Evolutionary conservation across 2,888 invertebrate genomes (phyloP).

Genomic region (Mystacides longicornis): DNA sequence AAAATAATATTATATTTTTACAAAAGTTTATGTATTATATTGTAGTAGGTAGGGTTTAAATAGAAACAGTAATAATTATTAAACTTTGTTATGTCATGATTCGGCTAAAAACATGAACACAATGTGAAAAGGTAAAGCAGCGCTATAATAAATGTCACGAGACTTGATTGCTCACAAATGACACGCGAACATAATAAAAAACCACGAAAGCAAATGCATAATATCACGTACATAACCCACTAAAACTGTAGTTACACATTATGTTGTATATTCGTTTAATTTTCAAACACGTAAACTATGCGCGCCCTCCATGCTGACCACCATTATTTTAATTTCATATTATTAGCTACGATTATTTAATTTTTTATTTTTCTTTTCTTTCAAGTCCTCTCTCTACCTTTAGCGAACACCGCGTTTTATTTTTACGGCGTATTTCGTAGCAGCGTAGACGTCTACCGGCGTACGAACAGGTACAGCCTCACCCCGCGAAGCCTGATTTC

Average conservation of each 20-base stretch:
- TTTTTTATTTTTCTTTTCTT: too few species aligned
- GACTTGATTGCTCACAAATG: constrained; percentile 11
- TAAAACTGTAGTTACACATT: constrained; percentile 13
- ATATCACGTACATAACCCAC: constrained; percentile 16
- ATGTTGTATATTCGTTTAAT: background rate
- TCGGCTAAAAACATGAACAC: background rate
- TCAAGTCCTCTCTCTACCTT: too few species aligned
- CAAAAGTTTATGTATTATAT: background rate
- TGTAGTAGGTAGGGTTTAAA: background rate
- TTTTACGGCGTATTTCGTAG: background rate
- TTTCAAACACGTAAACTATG: background rate
- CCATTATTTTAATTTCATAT: background rate
- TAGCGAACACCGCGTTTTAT: too few species aligned
- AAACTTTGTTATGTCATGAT: background rate
- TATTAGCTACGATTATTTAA: background rate
- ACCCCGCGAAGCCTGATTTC: constrained; percentile 13
- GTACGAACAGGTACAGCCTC: constrained; percentile 13
- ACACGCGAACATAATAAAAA: constrained; percentile 12
- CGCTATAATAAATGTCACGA: constrained; percentile 13
- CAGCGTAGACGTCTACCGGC: background rate
- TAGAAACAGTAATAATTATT: background rate
- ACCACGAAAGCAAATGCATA: constrained; percentile 12
- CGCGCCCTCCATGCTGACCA: constrained; percentile 7
- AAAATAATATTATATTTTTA: background rate
- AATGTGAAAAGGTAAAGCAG: background rate